Evolutionary conservation across 30 jellyfish, hydroid and myxozoan genomes (phyloP), one percentile per base, ranked within the genome.

Genomic region (Hydractinia echinata): DNA sequence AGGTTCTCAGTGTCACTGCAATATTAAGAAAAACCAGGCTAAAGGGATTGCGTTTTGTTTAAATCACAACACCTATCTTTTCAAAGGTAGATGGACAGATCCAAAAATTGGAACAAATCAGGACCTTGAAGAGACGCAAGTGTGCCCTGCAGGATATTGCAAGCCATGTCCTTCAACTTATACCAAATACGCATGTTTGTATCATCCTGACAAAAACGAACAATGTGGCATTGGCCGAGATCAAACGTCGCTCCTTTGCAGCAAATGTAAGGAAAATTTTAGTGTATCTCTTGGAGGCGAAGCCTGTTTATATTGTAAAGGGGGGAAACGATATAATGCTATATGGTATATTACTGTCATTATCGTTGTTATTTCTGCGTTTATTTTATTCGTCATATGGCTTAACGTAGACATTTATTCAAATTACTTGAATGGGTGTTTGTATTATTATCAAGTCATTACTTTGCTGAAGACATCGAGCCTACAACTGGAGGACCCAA

Each of bases 231-330:
- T 16, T 15, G 84, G 85, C 44, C 91, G 96, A 8, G 56, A 83
- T 30, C 83, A 56, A 51, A 87, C 49, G 60, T 87, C 96, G 11
- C 55, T 55, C 4, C 73, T 89, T 5, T 89, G 97, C 82, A 93
- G 95, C 30, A 55, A 77, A 53, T 89, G 97, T 61, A 50, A 48
- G 44, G 61, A 55, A 4, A 89, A 85, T 21, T 21, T 49, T 18
- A 66, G 87, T 82, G 97, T 89, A 18, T 48, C 55, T 11, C 67
- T 89, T 56, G 97, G 97, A 8, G 69, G 53, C 49, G 97, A 89
- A 77, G 51, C 55, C n/a, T 89, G 97, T 54, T 5, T 7, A 13
- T 5, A 18, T 44, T 89, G 97, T 19, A 19, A 71, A 8, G 61
- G 61, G 7, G 66, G n/a, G 15, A 4, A 39, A 71, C 49, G 66